Evolutionary conservation across 1,140 invertebrate species (phyloP).

Genomic region (Ips nitidus): DNA sequence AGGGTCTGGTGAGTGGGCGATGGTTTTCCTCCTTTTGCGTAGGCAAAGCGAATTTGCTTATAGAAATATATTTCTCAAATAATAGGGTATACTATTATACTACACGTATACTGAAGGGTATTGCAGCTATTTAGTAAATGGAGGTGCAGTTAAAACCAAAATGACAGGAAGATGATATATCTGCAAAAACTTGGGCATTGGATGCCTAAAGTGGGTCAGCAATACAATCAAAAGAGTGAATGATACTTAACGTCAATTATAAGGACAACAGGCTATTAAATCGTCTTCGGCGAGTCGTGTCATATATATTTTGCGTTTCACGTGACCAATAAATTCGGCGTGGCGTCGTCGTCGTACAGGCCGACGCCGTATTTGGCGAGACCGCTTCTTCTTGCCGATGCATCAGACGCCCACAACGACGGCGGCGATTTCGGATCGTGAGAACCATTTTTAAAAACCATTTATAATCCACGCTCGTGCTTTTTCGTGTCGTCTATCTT

Average conservation of each 20-base stretch:
- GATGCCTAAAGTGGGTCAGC: no score
- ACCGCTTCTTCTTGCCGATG: constrained; percentile 27
- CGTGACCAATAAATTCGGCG: constrained; percentile 29
- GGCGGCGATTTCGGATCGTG: constrained; percentile 17
- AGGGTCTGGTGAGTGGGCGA: no score
- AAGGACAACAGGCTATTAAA: constrained; percentile 20
- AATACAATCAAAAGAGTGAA: no score
- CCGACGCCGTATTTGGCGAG: constrained; percentile 27
- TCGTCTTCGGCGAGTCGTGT: constrained; percentile 14
- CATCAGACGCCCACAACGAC: constrained; percentile 25
- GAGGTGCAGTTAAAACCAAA: no score
- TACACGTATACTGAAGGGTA: no score
- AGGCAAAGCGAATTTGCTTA: no score
- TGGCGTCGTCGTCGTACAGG: constrained; percentile 23
- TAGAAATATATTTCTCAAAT: no score
- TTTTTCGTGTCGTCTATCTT: constrained; percentile 2
- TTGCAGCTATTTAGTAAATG: no score
- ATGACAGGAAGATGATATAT: no score
- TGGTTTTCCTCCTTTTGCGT: no score
- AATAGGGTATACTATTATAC: no score
- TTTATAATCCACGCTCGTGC: constrained; percentile 4
- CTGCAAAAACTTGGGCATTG: no score
- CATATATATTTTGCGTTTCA: constrained; percentile 18
- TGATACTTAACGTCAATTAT: background rate
- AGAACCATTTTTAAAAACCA: constrained; percentile 27